phyloP scores from a whole-genome alignment of 92 coral and sea anemone genomes.

The Epizoanthus stellaris region DNA sequence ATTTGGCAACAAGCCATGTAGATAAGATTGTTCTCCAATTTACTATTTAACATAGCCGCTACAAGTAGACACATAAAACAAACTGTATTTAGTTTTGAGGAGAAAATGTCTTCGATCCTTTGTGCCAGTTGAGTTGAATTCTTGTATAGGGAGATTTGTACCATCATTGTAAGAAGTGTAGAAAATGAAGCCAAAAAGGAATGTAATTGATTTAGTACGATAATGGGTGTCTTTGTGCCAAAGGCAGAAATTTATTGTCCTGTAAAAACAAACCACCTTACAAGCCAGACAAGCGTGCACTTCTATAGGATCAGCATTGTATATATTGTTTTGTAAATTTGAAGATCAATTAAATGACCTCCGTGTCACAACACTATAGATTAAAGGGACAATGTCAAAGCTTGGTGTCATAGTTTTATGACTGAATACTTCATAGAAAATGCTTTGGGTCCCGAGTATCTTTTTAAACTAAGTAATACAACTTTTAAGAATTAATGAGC shows the following conservation, averaged over 20 bases:
- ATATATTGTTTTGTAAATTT: slow-evolving; percentile 33
- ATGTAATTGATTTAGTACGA: slow-evolving; percentile 3
- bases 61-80: neutral
- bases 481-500: too few relatives aligned
- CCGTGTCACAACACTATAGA: neutral
- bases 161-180: neutral
- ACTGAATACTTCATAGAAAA: too few relatives aligned
- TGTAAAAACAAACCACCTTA: slow-evolving; percentile 4
- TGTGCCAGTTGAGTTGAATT: neutral
- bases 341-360: slow-evolving; percentile 8
- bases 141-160: neutral
- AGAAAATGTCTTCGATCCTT: neutral
- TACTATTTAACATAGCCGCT: too few relatives aligned
- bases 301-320: neutral
- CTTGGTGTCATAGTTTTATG: neutral
- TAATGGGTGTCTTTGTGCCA: neutral
- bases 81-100: neutral
- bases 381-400: neutral
- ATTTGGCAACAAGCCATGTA: neutral
- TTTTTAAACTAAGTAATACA: too few relatives aligned
- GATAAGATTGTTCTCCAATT: neutral
- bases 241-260: neutral
- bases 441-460: too few relatives aligned
- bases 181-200: neutral
- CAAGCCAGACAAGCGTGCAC: slow-evolving; percentile 2